Evolutionary conservation across 1,140 invertebrate genomes (phyloP).

Genomic region (Drosophila teissieri): DNA sequence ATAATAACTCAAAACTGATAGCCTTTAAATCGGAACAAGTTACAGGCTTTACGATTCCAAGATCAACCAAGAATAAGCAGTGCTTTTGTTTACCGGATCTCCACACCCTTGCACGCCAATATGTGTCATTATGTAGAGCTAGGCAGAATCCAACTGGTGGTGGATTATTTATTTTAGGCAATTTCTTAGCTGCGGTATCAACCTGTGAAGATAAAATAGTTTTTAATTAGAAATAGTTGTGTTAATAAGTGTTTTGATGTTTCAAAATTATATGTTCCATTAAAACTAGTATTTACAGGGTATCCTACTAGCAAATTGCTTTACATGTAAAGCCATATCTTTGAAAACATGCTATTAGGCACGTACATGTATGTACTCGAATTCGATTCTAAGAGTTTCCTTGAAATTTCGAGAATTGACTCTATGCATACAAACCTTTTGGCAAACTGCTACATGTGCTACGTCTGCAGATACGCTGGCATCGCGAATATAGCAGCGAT

Average conservation of each 20-base stretch:
- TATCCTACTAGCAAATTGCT: no score
- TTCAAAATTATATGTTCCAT: no score
- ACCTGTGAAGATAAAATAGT: slow-evolving; percentile 8
- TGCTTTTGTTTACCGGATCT: background rate
- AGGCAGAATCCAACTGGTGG: slow-evolving; percentile 32
- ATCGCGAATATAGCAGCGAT: slow-evolving; percentile 61
- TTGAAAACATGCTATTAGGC: background rate
- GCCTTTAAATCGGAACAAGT: slow-evolving; percentile 18
- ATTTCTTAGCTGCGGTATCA: slow-evolving; percentile 29
- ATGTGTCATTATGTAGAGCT: slow-evolving; percentile 13
- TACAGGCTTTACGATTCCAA: slow-evolving; percentile 26
- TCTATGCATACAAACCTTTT: slow-evolving; percentile 53
- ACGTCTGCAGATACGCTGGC: slow-evolving; percentile 28
- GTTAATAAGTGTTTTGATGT: no score
- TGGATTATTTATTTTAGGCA: slow-evolving; percentile 9
- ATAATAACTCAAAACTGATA: slow-evolving; percentile 52
- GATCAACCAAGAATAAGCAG: slow-evolving; percentile 53
- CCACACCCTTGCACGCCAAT: slow-evolving; percentile 41
- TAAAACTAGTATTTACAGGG: no score
- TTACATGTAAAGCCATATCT: no score
- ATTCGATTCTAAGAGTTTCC: no score
- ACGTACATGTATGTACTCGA: background rate
- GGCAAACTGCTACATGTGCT: slow-evolving; percentile 31
- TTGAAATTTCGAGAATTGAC: background rate
- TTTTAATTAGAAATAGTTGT: background rate